Evolutionary conservation across 1,140 invertebrate species (phyloP).

Genomic region (Drosophila mojavensis): DNA sequence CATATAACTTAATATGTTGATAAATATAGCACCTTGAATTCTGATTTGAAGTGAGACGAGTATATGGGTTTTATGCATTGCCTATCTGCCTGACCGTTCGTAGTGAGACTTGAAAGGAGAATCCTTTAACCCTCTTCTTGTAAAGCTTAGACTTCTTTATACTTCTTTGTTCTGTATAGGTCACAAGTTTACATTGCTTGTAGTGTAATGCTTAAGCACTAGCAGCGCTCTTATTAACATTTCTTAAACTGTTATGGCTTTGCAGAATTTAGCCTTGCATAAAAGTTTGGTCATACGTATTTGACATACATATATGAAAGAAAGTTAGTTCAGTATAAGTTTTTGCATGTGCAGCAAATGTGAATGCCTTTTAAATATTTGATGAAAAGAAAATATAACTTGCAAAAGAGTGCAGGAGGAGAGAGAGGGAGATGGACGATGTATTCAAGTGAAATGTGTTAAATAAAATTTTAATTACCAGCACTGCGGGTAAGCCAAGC

Average conservation of each 20-base stretch:
- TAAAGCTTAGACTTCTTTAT: no score
- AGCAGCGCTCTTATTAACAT: background rate
- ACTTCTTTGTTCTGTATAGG: no score
- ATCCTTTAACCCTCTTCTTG: no score
- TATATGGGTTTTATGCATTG: no score
- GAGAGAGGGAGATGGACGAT: background rate
- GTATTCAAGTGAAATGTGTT: constrained; percentile 42
- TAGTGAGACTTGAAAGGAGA: no score
- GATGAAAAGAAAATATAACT: constrained; percentile 1
- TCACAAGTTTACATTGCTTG: background rate
- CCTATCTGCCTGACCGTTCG: no score
- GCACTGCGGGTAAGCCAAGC: constrained; percentile 22
- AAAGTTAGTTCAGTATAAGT: background rate
- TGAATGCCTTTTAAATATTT: constrained; percentile 5
- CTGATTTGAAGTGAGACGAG: background rate
- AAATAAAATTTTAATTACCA: constrained; percentile 70
- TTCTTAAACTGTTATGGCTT: background rate
- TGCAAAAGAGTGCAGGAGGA: constrained; percentile 15
- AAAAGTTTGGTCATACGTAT: background rate
- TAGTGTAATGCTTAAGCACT: background rate
- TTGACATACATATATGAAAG: background rate
- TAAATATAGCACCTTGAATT: background rate
- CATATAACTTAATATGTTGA: background rate
- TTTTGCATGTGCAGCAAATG: constrained; percentile 10
- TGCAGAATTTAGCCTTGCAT: background rate